Base-by-base conservation (phyloP, 2,113 vertebrate species). In the Narcine bancroftii region DNA sequence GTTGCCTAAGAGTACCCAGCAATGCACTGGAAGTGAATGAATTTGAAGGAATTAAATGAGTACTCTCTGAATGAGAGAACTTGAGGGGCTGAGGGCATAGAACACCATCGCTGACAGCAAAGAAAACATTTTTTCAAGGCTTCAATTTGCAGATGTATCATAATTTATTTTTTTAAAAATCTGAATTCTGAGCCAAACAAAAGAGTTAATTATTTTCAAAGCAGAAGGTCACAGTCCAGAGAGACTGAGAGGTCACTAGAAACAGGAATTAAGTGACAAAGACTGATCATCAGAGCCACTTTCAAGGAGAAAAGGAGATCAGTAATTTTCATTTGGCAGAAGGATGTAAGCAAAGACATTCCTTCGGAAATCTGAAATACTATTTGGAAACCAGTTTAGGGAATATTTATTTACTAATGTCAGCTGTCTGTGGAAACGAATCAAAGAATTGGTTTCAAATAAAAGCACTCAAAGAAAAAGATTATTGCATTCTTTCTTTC, bases 261-360 rank as follows among this genome's bases (percentile, higher is more conserved):
- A 69, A 91, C 89, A 69, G 89, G 89, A 71, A 91, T 33, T 42
- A 66, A 29, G 39, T 66, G 89, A 69, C 63, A 69, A 47, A 36
- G 65, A 33, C 42, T 69, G 65, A 47, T 69, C 63, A 33, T n/a
- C 5, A 63, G 81, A 87, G 7, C 81, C 50, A 63, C 53, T 91
- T 91, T 91, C 89, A 91, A 91, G 89, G 63, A 91, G 89, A 47
- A 63, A 91, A 91, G 65, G 63, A 47, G 63, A 91, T 91, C 21
- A 29, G 63, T 91, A 71, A 71, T 91, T 66, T 91, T 91, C 42
- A 66, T 45, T 42, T 69, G 89, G 65, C 65, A 71, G 89, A 26
- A 9, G 39, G 21, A 29, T 33, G 63, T 47, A 71, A 91, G 36
- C 89, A 91, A 69, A 91, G 33, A 7, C 81, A 87, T 87, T 63